Conservation (phyloP, 2,888 invertebrate genomes). For the Folsomia candida region DNA sequence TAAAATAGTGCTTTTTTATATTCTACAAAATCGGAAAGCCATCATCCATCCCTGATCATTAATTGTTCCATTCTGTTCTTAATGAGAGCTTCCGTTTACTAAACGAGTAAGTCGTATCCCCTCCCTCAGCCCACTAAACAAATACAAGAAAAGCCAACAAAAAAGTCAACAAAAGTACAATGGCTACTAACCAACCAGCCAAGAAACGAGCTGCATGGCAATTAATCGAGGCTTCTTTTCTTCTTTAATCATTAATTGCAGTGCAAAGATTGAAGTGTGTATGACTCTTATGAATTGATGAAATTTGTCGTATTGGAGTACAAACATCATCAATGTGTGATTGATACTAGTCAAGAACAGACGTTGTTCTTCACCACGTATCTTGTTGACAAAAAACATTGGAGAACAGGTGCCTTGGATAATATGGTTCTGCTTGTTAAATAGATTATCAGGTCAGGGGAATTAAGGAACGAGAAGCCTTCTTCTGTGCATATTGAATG, state of each 20-base stretch:
- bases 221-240: not conserved
- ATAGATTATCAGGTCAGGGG: constrained; percentile 21
- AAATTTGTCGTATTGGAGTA: not conserved
- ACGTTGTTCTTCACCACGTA: no score
- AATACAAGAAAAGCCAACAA: no score
- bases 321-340: not conserved
- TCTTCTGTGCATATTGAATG: no score
- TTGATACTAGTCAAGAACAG: not conserved
- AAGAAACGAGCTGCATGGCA: not conserved
- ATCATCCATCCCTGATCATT: no score
- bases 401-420: not conserved
- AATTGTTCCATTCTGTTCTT: not conserved
- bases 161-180: no score
- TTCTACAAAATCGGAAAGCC: not conserved
- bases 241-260: not conserved
- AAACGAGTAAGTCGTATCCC: no score
- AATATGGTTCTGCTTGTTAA: not conserved
- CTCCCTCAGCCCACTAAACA: not conserved
- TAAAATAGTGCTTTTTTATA: not conserved
- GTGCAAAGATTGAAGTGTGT: not conserved
- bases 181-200: no score
- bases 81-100: not conserved
- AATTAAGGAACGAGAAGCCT: no score
- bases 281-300: not conserved
- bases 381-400: not conserved